phyloP scores from a whole-genome alignment of 2,888 invertebrate genomes.

The Anthophora plumipes region DNA sequence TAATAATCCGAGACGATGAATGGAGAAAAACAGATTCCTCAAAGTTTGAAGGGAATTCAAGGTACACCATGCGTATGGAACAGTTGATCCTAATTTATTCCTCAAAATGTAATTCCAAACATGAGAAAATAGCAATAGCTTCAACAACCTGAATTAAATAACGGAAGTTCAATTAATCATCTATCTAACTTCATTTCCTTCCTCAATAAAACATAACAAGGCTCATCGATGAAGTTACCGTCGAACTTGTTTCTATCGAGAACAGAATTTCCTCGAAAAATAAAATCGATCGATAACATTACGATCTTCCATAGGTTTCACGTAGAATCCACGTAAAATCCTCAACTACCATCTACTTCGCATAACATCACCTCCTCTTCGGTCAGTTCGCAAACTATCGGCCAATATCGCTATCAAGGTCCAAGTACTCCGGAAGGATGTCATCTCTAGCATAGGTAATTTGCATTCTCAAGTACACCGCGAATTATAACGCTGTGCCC shows the following conservation, averaged over 20 bases:
- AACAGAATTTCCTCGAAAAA: neutral
- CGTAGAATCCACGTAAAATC: no score
- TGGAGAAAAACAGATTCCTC: neutral
- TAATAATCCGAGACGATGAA: neutral
- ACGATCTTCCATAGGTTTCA: no score
- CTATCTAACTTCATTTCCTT: neutral
- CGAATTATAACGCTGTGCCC: constrained; percentile 20
- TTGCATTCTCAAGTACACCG: constrained; percentile 17
- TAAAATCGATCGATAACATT: neutral
- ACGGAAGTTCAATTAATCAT: neutral
- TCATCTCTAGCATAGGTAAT: neutral
- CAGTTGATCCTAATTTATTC: neutral
- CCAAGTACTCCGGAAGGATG: neutral
- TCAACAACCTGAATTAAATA: neutral
- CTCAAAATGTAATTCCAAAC: neutral
- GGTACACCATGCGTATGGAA: neutral
- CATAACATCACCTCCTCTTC: neutral
- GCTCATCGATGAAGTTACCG: neutral
- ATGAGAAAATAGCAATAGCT: neutral
- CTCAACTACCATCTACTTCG: neutral
- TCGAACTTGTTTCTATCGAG: neutral
- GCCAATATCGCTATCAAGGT: neutral
- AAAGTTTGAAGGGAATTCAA: neutral
- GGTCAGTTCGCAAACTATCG: neutral
- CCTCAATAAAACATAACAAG: neutral